Percentiles rank a stretch among this genome's conserved stretches.
Conservation (phyloP, 1,140 invertebrate genomes). For the Anastatus disparis region DNA sequence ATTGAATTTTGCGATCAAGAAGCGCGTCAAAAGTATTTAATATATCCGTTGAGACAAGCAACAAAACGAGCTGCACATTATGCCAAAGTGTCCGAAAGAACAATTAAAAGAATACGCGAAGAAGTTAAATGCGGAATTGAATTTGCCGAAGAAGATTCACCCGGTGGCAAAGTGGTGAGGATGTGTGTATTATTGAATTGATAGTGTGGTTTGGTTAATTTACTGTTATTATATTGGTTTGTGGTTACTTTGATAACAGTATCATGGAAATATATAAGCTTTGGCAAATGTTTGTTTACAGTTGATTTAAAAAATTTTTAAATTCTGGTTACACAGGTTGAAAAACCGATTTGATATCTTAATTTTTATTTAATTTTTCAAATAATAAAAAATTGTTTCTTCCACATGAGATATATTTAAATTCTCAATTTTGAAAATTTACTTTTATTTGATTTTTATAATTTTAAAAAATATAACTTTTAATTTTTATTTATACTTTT, state of each 20-base stretch:
- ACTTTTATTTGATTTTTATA: too few species aligned
- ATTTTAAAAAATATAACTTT: too few species aligned
- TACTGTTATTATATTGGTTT: neutral
- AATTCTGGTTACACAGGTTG: too few species aligned
- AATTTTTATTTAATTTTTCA: too few species aligned
- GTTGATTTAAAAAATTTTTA: neutral
- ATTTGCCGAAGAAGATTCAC: slow-evolving; percentile 2
- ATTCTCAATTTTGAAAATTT: too few species aligned
- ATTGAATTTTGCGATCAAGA: slow-evolving; percentile 39
- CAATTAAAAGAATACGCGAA: slow-evolving; percentile 39
- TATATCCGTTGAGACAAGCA: slow-evolving; percentile 22
- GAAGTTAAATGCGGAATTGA: slow-evolving; percentile 35
- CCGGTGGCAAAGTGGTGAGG: neutral
- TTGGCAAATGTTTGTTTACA: too few species aligned
- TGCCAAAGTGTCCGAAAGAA: slow-evolving; percentile 33
- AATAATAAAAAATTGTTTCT: too few species aligned
- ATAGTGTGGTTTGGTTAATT: neutral
- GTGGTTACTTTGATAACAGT: neutral
- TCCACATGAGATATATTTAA: too few species aligned
- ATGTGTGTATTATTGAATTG: neutral
- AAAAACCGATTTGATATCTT: too few species aligned
- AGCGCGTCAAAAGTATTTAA: slow-evolving; percentile 28
- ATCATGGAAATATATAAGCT: too few species aligned
- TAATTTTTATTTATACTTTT: too few species aligned
- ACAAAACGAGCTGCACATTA: slow-evolving; percentile 37